Evolutionary conservation across 2,113 vertebrate species (phyloP), one percentile per base, ranked within the genome.

Genomic region (Ceratotherium simum): DNA sequence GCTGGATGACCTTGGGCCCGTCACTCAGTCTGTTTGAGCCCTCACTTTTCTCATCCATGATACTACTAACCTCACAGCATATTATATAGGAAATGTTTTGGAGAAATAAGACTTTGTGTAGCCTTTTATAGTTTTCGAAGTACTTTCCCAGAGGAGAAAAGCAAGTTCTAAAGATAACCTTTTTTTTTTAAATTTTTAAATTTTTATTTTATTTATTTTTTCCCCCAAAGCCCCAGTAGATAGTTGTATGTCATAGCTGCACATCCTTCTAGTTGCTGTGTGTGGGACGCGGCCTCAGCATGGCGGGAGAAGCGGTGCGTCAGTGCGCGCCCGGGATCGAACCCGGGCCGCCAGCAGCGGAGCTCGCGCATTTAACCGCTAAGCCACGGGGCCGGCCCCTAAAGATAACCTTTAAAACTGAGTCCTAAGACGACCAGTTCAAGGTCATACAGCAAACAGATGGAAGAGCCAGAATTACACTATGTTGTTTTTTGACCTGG

Each of bases 141-240:
- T 46, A 60, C 54, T 84, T 97, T 65, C 5, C 56, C 65, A 56
- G 29, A 70, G 75, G 91, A 54, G 84, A 87, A 94, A 97, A 70
- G 62, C 65, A 56, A 73, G 27, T 87, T 64, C 56, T 90, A 65
- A 96, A 92, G 21, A 91, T 60, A 16, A 51, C 33, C 33, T 80
- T 33, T 91, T n/a, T n/a, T n/a, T n/a, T n/a, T n/a, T n/a, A n/a
- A n/a, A n/a, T n/a, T n/a, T n/a, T n/a, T n/a, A n/a, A n/a, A n/a
- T n/a, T n/a, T n/a, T n/a, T n/a, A n/a, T n/a, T n/a, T n/a, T n/a
- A n/a, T n/a, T n/a, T n/a, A n/a, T n/a, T n/a, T n/a, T n/a, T n/a
- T n/a, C n/a, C n/a, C n/a, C n/a, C n/a, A n/a, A n/a, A n/a, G n/a
- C n/a, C n/a, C n/a, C n/a, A n/a, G n/a, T n/a, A n/a, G n/a, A n/a